Percentiles rank a stretch among this genome's conserved stretches.
Evolutionary conservation across 1,140 invertebrate species (phyloP).

Genomic region (Bombus soroeensis): DNA sequence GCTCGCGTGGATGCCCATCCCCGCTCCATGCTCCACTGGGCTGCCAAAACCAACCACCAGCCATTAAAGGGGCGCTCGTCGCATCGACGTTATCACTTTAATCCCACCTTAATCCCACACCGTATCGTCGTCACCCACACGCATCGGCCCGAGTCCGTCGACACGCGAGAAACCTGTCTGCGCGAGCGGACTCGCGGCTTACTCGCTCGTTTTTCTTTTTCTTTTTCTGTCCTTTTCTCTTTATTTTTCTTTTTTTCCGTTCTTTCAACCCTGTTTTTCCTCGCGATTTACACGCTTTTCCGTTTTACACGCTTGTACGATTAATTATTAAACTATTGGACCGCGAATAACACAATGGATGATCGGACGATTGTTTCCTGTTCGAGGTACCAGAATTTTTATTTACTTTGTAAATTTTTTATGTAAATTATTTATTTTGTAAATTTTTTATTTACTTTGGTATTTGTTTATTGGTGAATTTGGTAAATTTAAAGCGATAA

Average conservation of each 20-base stretch:
- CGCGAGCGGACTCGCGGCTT: conserved; percentile 8
- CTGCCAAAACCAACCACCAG: conserved; percentile 84
- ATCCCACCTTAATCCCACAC: conserved; percentile 66
- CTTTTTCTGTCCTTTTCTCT: conserved; percentile 8
- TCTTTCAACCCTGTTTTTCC: not conserved
- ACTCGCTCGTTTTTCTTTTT: not conserved
- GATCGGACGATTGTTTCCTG: not conserved
- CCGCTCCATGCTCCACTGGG: conserved; percentile 83
- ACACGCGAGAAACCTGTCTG: conserved; percentile 4
- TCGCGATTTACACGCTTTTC: not conserved
- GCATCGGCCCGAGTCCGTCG: conserved; percentile 58
- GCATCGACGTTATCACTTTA: conserved; percentile 68
- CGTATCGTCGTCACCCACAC: conserved; percentile 79
- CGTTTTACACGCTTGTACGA: not conserved
- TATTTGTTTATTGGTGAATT: not conserved
- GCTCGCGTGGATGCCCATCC: conserved; percentile 85
- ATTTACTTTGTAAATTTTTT: not conserved
- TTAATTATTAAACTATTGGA: not conserved
- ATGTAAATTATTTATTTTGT: too few relatives aligned
- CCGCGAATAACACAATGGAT: not conserved
- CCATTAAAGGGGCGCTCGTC: conserved; percentile 82
- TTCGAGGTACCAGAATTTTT: not conserved
- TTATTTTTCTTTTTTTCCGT: not conserved
- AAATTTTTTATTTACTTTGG: not conserved
- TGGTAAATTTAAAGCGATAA: too few relatives aligned